Conservation (phyloP, 2,113 vertebrate species). For the Otis tarda region DNA sequence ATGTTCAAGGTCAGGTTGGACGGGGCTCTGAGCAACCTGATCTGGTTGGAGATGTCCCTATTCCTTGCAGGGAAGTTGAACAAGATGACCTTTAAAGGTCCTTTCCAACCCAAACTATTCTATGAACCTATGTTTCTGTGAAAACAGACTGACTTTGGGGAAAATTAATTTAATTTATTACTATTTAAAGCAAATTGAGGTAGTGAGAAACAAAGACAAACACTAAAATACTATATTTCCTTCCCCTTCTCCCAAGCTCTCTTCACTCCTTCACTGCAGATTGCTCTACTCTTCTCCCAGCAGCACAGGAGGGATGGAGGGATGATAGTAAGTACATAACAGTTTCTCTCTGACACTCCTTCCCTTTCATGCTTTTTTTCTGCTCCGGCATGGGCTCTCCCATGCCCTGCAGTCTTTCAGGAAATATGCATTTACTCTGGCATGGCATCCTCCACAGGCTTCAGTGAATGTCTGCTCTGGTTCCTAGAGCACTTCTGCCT, state of each 20-base stretch:
- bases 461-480: not conserved
- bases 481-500: not conserved
- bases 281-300: not conserved
- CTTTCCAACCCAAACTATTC: too few species aligned
- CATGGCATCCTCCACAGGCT: not conserved
- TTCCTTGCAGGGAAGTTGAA: too few species aligned
- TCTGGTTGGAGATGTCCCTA: too few species aligned
- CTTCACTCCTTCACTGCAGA: not conserved
- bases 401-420: not conserved
- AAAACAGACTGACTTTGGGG: too few species aligned
- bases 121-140: too few species aligned
- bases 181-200: not conserved
- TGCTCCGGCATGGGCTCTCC: not conserved
- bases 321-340: not conserved
- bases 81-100: too few species aligned
- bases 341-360: not conserved
- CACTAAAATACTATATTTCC: not conserved
- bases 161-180: not conserved
- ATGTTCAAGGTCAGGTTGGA: too few species aligned
- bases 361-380: not conserved
- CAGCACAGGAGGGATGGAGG: not conserved
- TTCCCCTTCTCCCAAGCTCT: not conserved
- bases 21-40: too few species aligned
- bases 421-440: not conserved
- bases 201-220: not conserved